Evolutionary conservation across 2,888 invertebrate species (phyloP), one percentile per base, ranked within the genome.

Genomic region (Thera britannica): DNA sequence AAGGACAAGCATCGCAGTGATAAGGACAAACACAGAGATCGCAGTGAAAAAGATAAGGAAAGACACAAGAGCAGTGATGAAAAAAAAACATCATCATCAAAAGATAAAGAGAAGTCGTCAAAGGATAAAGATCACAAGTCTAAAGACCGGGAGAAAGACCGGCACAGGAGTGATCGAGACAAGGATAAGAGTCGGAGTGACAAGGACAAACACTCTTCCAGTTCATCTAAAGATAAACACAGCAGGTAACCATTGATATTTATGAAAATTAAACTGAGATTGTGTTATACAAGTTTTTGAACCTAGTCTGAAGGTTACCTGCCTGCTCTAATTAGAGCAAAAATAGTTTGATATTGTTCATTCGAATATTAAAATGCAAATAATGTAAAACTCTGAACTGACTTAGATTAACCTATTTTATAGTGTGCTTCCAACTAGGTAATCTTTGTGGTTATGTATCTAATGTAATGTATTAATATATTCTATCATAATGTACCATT

Each of bases 201-300:
- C 70, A 92, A 89, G 75, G 93, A 94, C 62, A 94, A 90, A 77
- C 92, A 94, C 76, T 90, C 91, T 74, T 90, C 91, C 68, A 90
- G 89, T 78, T 92, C 67, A 61, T 70, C 92, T 60, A 95, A 95
- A 82, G 95, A 95, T 65, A 95, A 94, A 79, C 95, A 95, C 77
- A 95, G 94, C 78, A 95, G 94, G 88, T 95, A 68, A 70, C 77
- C 66, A 56, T 52, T 23, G 2, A n/a, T 23, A 56, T 38, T 59
- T 38, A 52, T 46, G 2, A 46, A 46, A 9, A 46, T 44, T 7
- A 4, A 3, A 38, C 6, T 38, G 23, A 23, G 23, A 23, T 23
- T 23, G 23, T 23, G 23, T 23, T 23, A 23, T 23, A 23, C 23
- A 23, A 23, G 23, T 23, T 23, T 23, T 23, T 23, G 23, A 23